phyloP scores from a whole-genome alignment of 2,888 invertebrate species.

The Leucophenga montana region DNA sequence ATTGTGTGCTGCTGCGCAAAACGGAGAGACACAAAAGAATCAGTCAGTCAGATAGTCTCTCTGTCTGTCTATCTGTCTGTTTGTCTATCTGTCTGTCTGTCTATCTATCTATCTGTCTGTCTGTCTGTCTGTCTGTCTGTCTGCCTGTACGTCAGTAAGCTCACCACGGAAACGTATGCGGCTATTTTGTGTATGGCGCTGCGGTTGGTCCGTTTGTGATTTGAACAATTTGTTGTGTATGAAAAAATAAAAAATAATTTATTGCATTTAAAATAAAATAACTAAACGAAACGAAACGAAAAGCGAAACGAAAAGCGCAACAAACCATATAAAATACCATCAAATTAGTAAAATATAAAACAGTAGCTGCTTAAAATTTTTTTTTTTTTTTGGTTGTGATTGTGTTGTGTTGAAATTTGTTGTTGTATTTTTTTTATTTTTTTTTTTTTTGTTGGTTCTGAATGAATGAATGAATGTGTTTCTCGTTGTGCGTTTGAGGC shows the following conservation, averaged over 20 bases:
- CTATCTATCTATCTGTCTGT: no score
- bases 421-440: no score
- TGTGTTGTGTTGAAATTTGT: no score
- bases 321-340: not conserved
- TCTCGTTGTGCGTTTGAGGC: no score
- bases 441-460: not conserved
- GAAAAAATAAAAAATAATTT: constrained; percentile 27
- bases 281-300: constrained; percentile 26
- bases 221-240: constrained; percentile 45
- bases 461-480: no score
- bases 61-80: no score
- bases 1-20: not conserved
- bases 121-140: no score
- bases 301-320: constrained; percentile 51
- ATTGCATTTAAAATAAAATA: not conserved
- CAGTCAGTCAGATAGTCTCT: no score
- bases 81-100: no score
- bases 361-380: not conserved
- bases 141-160: no score
- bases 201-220: constrained; percentile 56
- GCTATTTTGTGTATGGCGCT: constrained; percentile 45
- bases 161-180: no score
- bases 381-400: not conserved
- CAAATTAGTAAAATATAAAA: not conserved
- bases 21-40: not conserved